Conservation (phyloP, 2,113 vertebrate species). For the Hassar affinis region DNA sequence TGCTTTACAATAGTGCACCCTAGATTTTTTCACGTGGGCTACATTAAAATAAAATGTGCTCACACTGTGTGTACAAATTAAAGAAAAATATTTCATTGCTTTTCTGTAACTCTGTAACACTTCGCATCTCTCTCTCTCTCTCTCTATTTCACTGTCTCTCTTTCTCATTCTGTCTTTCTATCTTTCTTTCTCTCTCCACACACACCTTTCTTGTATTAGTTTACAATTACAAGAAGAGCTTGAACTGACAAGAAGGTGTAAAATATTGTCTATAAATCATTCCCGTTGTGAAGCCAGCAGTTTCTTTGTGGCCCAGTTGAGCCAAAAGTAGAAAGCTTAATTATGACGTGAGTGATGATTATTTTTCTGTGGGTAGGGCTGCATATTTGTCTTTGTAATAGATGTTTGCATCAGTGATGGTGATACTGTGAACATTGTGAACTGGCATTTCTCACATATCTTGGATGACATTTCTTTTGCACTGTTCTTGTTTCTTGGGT, state of each 20-base stretch:
- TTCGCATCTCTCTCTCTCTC: neutral
- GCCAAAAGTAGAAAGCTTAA: slow-evolving; percentile 11
- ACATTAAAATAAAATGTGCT: too few relatives aligned
- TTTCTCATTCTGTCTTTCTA: neutral
- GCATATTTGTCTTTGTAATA: slow-evolving; percentile 3
- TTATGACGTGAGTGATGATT: slow-evolving; percentile 2
- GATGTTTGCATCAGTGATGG: neutral
- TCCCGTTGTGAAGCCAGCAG: neutral
- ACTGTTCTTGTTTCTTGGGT: neutral
- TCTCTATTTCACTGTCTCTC: neutral
- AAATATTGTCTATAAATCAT: slow-evolving; percentile 3
- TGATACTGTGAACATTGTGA: neutral
- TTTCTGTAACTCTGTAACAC: neutral
- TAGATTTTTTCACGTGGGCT: neutral
- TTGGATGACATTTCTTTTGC: neutral
- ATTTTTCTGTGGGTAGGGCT: slow-evolving; percentile 12
- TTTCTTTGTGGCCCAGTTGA: slow-evolving; percentile 3
- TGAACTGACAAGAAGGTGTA: neutral
- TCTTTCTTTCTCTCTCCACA: too few relatives aligned
- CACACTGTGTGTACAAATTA: too few relatives aligned
- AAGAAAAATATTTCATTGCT: neutral
- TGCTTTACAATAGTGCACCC: neutral
- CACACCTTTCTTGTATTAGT: neutral
- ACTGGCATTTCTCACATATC: neutral
- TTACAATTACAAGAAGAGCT: neutral